Evolutionary conservation across 2,113 vertebrate genomes (phyloP), one percentile per base, ranked within the genome.

Genomic region (Ciconia stormi): DNA sequence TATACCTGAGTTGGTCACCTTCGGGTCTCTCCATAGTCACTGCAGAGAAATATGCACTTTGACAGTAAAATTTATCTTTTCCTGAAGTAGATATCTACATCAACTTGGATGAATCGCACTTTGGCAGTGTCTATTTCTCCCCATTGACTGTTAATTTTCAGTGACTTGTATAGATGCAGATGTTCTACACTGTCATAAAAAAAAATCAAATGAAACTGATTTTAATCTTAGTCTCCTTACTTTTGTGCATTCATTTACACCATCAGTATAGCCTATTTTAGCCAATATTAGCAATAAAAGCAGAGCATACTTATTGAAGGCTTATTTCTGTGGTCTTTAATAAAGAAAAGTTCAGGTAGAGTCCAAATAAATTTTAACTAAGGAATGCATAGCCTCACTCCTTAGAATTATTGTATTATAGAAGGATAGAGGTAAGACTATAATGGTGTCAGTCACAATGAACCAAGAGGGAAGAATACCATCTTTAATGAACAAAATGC

Each of bases 21-120:
- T 58, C 77, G 15, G 3, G 22, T 92, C 5, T 73, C 6, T 58
- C 26, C 30, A 16, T 30, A 82, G 29, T 40, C 38, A 59, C 10
- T 69, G 14, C 30, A 79, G 34, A 89, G 19, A 86, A 90, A 70
- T 19, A 73, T 46, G 12, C 8, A 58, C 9, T 66, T n/a, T 9
- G 9, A 56, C 23, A 5, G 29, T 38, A 82, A 89, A 77, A 91
- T 46, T 32, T 9, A 10, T 38, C 10, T 93, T 85, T 88, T 91
- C 11, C n/a, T 87, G 58, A 81, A 69, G 34, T 21, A 53, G 11
- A 1, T 29, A 69, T 46, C 56, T 71, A 16, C 32, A 46, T 53
- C 18, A 87, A 1, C 14, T 56, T 67, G 19, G 3, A 52, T 1
- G 0, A 86, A 61, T 49, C 1, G 1, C 3, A 15, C 23, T 62